Base-by-base conservation (phyloP, 2,888 invertebrate species). In the Nebria brevicollis region DNA sequence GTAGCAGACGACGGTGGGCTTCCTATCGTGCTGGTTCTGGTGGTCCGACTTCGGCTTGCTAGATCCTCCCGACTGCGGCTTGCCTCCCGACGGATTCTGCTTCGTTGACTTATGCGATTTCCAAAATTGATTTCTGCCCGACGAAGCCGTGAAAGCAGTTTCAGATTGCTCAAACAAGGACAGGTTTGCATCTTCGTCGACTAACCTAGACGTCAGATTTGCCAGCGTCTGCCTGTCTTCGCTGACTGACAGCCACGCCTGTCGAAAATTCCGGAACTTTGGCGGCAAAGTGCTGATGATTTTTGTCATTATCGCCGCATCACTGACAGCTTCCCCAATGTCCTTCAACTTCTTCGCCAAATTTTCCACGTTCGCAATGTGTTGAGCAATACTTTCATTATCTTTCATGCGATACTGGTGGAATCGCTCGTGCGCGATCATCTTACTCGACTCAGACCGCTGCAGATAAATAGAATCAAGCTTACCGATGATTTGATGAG, bases 371-470 rank as follows among this genome's bases (percentile, higher is more conserved):
- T 83, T 83, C 8, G 81, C 76, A 6, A 82, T 78, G 77, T 83
- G 83, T 41, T 83, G 77, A 20, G 82, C 83, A 68, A 83, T 77
- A 6, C 64, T 74, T 2, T 83, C 82, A 6, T 8, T 81, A 4
- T 25, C 15, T 54, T 15, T 68, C 65, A 81, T 77, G 15, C 41
- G 26, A 66, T 78, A 81, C 25, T 66, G 66, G n/a, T 66, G 66
- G 11, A 66, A 66, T 13, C 66, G 66, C 77, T 85, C 84, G 13
- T 85, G 84, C 2, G 82, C 75, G 13, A 85, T 11, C 84, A 86
- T 85, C 77, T 85, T 85, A 72, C 84, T 85, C 20, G 20, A 20
- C 20, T 20, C 0, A 0, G 78, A 74, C 81, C 43, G 43, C 10
- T 43, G 43, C 43, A 42, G 20, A 20, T 77, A 77, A 77, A 77